These are phyloP conservation scores for Brachycybe producta DNA, from an alignment of 2,888 invertebrate species.

Conservation along the genomic window DNA sequence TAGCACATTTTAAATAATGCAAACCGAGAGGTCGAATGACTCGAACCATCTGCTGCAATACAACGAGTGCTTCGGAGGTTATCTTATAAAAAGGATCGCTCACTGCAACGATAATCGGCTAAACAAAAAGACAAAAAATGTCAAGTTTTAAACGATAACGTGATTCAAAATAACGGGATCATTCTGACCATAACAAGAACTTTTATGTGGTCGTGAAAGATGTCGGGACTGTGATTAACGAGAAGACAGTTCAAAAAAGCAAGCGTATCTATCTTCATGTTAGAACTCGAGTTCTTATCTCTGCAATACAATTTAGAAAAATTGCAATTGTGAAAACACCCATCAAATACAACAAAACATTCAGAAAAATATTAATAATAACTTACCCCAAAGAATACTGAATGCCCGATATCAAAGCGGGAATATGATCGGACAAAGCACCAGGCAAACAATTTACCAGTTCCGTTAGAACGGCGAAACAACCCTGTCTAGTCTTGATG, in stretches of 20 bases:
- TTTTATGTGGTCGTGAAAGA: slow-evolving; percentile 66
- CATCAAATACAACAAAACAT: not conserved
- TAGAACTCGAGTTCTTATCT: slow-evolving; percentile 87
- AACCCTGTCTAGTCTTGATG: slow-evolving; percentile 79
- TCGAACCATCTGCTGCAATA: slow-evolving; percentile 84
- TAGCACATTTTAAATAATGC: slow-evolving; percentile 24
- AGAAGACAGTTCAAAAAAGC: slow-evolving; percentile 77
- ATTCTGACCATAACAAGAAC: slow-evolving; percentile 49
- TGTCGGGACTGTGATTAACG: slow-evolving; percentile 59
- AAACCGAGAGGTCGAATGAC: slow-evolving; percentile 74
- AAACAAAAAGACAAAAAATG: slow-evolving; percentile 22
- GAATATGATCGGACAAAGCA: slow-evolving; percentile 70
- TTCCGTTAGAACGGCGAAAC: slow-evolving; percentile 79
- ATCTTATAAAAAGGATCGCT: slow-evolving; percentile 97
- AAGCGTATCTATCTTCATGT: slow-evolving; percentile 95
- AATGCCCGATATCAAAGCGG: slow-evolving; percentile 74
- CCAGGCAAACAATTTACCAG: slow-evolving; percentile 67
- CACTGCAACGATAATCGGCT: slow-evolving; percentile 72
- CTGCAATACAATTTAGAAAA: slow-evolving; percentile 32
- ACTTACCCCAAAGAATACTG: slow-evolving; percentile 61
- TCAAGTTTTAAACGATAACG: not conserved
- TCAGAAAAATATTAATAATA: slow-evolving; percentile 1
- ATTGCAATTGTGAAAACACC: not conserved
- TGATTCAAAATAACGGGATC: not conserved
- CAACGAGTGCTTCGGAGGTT: slow-evolving; percentile 86